Evolutionary conservation across 2,113 vertebrate species (phyloP).

Genomic region (Dipodomys stephensi): DNA sequence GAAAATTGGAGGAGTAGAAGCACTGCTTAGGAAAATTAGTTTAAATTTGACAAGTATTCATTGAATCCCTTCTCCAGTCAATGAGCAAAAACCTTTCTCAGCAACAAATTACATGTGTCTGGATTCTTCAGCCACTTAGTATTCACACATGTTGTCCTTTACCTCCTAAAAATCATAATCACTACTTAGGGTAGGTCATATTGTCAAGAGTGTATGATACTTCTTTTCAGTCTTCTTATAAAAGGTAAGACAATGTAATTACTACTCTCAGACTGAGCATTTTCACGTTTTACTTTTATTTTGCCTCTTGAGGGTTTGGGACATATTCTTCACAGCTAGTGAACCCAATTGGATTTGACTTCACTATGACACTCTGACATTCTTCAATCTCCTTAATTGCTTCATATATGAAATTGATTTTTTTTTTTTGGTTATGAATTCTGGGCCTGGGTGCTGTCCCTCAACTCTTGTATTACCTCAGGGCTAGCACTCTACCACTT

Average conservation of each 20-base stretch:
- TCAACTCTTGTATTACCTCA: too few species aligned
- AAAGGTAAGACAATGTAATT: slow-evolving; percentile 3
- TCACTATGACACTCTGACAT: not conserved
- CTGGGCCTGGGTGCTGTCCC: not conserved
- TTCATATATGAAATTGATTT: not conserved
- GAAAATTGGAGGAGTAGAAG: too few species aligned
- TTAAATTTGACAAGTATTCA: too few species aligned
- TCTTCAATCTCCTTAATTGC: not conserved
- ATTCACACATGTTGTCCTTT: not conserved
- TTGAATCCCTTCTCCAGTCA: too few species aligned
- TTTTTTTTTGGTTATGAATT: not conserved
- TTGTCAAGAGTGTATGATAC: not conserved
- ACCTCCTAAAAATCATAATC: not conserved
- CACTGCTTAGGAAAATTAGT: too few species aligned
- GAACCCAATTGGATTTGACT: not conserved
- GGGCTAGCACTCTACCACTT: too few species aligned
- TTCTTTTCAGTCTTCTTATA: not conserved
- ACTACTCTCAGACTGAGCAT: not conserved
- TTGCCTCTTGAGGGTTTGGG: not conserved
- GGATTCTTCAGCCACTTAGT: not conserved
- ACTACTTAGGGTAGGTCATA: not conserved
- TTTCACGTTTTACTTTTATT: slow-evolving; percentile 39
- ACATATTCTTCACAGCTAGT: not conserved
- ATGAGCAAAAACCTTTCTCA: too few species aligned
- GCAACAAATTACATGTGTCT: not conserved